Evolutionary conservation across 2,113 vertebrate genomes (phyloP).

Genomic region (Odocoileus hemionus): DNA sequence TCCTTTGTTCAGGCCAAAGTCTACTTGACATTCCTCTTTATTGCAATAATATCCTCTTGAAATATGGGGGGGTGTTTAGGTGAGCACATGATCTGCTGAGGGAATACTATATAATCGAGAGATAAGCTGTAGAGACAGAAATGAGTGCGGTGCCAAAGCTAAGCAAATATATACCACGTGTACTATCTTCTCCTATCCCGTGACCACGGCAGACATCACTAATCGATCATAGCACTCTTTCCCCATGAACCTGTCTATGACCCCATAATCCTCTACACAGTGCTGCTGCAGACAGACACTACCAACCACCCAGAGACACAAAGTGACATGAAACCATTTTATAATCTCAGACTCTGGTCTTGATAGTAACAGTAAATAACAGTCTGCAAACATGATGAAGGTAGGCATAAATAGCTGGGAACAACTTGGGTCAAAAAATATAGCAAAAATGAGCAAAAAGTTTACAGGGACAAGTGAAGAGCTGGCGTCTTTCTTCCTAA

Average conservation of each 20-base stretch:
- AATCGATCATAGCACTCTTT: background rate
- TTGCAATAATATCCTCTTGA: background rate
- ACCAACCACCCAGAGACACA: background rate
- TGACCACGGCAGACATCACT: background rate
- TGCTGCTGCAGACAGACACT: background rate
- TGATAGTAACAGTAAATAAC: background rate
- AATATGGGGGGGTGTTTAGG: background rate
- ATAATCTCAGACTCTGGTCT: background rate
- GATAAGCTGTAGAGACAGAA: background rate
- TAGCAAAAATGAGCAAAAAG: background rate
- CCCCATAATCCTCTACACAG: accelerated
- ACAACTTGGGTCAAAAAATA: background rate
- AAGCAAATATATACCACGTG: background rate
- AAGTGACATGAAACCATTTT: background rate
- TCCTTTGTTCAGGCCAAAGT: background rate
- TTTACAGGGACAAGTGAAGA: background rate
- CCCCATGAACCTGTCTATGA: background rate
- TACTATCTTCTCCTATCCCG: background rate
- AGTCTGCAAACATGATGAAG: background rate
- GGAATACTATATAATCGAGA: background rate
- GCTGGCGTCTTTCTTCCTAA: background rate
- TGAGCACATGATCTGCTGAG: background rate
- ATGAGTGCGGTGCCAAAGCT: accelerated
- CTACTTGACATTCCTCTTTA: background rate
- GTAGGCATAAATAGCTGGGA: background rate